These are phyloP conservation scores for Natrix natrix DNA, from an alignment of 2,797 vertebrate genomes.

Conservation along the genomic window DNA sequence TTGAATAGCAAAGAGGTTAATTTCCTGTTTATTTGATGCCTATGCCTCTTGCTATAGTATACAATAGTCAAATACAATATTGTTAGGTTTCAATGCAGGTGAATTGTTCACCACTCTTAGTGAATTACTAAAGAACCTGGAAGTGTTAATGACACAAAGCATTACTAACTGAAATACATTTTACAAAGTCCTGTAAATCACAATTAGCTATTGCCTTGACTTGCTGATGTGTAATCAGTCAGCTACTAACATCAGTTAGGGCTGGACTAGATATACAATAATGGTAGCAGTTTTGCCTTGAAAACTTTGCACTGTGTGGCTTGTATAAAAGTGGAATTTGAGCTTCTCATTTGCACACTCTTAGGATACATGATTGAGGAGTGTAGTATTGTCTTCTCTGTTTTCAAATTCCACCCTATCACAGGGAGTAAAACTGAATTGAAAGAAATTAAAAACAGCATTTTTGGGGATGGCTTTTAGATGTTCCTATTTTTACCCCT, in stretches of 20 bases:
- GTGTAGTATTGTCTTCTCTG: neutral
- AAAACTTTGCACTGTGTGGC: neutral
- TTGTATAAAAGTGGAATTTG: neutral
- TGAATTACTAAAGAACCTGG: conserved; percentile 52
- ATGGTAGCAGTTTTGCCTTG: neutral
- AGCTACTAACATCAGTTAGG: conserved; percentile 55
- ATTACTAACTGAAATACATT: conserved; percentile 61
- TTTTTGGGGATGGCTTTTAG: neutral
- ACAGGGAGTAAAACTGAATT: neutral
- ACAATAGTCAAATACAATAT: conserved; percentile 65
- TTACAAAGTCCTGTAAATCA: conserved; percentile 57
- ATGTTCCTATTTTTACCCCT: neutral
- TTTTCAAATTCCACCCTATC: neutral
- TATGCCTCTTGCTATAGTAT: conserved; percentile 51
- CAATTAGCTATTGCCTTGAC: conserved; percentile 58
- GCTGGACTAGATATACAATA: neutral
- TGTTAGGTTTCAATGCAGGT: conserved; percentile 55
- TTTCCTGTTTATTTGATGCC: conserved; percentile 56
- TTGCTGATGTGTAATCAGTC: conserved; percentile 48
- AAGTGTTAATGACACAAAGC: conserved; percentile 54
- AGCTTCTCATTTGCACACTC: neutral
- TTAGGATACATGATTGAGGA: neutral
- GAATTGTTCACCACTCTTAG: neutral
- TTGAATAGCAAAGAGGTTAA: conserved; percentile 45
- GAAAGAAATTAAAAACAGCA: neutral